Percentiles rank a stretch among this genome's conserved stretches.
These are phyloP conservation scores for Tetrapedia diversipes DNA, from an alignment of 2,888 invertebrate genomes.

Conservation along the genomic window DNA sequence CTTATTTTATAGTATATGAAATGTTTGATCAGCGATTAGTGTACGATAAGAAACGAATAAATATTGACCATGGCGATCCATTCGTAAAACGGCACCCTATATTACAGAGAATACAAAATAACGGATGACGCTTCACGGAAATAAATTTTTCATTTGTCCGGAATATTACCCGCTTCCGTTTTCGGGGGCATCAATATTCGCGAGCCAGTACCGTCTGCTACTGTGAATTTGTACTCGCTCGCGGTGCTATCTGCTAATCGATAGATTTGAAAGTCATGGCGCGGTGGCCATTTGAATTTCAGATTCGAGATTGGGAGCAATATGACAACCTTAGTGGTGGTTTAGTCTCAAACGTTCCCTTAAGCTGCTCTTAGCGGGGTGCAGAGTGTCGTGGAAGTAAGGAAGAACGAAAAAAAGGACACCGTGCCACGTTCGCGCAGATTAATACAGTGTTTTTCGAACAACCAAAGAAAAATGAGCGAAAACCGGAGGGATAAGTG, in stretches of 20 bases:
- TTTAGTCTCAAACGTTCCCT: constrained; percentile 58
- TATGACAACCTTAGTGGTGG: constrained; percentile 69
- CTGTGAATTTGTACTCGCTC: constrained; percentile 66
- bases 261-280: constrained; percentile 73
- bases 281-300: constrained; percentile 68
- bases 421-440: constrained; percentile 22
- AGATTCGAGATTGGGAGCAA: constrained; percentile 69
- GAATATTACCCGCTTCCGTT: constrained; percentile 42
- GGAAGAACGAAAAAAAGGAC: neutral
- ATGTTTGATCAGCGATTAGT: too few species aligned
- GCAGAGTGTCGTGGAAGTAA: neutral
- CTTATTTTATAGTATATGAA: too few species aligned
- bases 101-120: constrained; percentile 5
- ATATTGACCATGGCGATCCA: neutral
- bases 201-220: constrained; percentile 49
- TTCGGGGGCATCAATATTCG: constrained; percentile 63
- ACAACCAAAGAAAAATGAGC: neutral
- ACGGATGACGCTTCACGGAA: constrained; percentile 33
- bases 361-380: constrained; percentile 26
- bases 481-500: constrained; percentile 11
- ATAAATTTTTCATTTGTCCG: constrained; percentile 54
- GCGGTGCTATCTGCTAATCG: constrained; percentile 67
- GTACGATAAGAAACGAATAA: neutral
- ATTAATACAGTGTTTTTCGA: constrained; percentile 44
- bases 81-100: neutral